phyloP scores from a whole-genome alignment of 2,113 vertebrate genomes.

The Platichthys stellatus region DNA sequence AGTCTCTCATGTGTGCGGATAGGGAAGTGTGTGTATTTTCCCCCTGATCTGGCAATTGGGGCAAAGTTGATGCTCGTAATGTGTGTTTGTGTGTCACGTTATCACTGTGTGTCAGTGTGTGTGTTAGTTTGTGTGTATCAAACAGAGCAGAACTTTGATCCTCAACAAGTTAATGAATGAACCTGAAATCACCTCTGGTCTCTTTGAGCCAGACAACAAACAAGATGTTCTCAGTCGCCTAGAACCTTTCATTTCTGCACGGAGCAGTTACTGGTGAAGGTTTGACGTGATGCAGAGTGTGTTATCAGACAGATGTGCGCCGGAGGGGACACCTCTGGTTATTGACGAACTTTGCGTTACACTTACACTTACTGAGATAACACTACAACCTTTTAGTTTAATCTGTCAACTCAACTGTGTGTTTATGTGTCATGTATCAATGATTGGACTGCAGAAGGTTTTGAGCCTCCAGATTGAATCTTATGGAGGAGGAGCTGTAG shows the following conservation, averaged over 20 bases:
- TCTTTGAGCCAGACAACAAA: not conserved
- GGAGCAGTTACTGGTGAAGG: not conserved
- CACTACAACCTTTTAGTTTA: not conserved
- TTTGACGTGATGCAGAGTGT: not conserved
- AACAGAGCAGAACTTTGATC: slow-evolving; percentile 54
- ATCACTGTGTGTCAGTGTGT: not conserved
- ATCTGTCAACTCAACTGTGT: not conserved
- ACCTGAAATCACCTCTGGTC: slow-evolving; percentile 1
- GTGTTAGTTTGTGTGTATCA: not conserved
- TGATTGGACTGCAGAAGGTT: not conserved
- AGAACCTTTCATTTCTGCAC: not conserved
- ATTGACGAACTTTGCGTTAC: not conserved
- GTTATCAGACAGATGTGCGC: not conserved
- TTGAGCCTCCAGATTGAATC: not conserved
- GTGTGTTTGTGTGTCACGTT: slow-evolving; percentile 54
- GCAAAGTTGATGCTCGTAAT: slow-evolving; percentile 36
- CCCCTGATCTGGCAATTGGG: not conserved
- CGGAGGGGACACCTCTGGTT: not conserved
- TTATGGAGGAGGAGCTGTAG: not conserved
- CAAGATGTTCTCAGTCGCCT: not conserved
- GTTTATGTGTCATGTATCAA: not conserved
- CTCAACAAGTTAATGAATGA: slow-evolving; percentile 63
- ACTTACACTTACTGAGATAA: not conserved
- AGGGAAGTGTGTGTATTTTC: not conserved
- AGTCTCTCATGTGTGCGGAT: not conserved